Base-by-base conservation (phyloP, 2,797 vertebrate species). In the Thamnophis elegans region DNA sequence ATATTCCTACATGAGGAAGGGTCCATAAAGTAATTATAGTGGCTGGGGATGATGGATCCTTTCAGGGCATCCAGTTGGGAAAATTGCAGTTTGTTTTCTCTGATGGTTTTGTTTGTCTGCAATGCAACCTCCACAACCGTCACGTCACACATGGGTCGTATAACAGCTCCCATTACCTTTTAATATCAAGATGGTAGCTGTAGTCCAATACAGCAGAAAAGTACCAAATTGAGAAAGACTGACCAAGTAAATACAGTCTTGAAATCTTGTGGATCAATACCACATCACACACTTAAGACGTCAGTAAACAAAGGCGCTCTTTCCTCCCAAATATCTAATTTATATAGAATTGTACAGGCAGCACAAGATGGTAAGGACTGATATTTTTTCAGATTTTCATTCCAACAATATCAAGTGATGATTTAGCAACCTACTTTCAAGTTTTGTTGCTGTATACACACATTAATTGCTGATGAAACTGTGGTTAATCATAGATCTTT, bases 401-500 rank as follows among this genome's bases (percentile, higher is more conserved):
- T 93, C 56, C 85, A 90, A 32, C 85, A 62, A 25, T 89, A 88
- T 88, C 85, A 91, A 82, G 65, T n/a, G 42, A 85, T 88, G 85
- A 93, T 56, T 54, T 85, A 20, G 89, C 89, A 93, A 78, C 87
- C 89, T 60, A 42, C 54, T 78, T 90, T 90, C 65, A 78, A 36
- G 86, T 91, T 91, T 54, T 93, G 62, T 65, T 87, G 62, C 54
- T 73, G 36, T 85, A 87, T 56, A 89, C 32, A 36, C 9, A 32
- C 26, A 47, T 93, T 87, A 90, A 73, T 90, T 88, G 55, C 65
- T 91, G 56, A 91, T 91, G 59, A 87, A 85, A 87, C 65, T 42
- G 18, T 20, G 78, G 47, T 88, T 91, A 91, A 60, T 91, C 87
- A 93, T 85, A 91, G 92, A 85, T 89, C 92, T 93, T 85, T 93